These are phyloP conservation scores for Enteromius radiatus DNA, from an alignment of 2,797 vertebrate genomes.

Conservation along the genomic window DNA sequence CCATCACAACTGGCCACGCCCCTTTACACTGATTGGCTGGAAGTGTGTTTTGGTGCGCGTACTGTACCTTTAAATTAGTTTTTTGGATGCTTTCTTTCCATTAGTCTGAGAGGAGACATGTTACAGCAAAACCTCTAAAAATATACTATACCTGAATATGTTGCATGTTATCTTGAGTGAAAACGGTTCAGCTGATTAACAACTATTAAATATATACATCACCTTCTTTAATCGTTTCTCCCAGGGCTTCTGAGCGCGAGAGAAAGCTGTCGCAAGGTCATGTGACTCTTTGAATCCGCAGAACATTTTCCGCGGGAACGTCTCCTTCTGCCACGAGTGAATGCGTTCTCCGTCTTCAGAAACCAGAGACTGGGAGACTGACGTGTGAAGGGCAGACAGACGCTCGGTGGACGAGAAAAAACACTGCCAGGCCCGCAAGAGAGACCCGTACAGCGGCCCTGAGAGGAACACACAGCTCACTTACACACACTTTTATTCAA, in stretches of 20 bases:
- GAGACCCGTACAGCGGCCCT: conserved; percentile 79
- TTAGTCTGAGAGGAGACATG: background rate
- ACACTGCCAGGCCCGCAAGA: conserved; percentile 75
- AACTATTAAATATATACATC: background rate
- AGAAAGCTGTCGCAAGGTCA: conserved; percentile 71
- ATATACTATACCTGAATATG: background rate
- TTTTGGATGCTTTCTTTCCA: background rate
- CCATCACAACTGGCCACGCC: background rate
- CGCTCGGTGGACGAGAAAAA: conserved; percentile 76
- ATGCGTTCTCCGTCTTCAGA: conserved; percentile 71
- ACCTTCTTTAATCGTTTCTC: conserved; percentile 79
- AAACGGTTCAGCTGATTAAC: background rate
- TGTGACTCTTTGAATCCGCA: conserved; percentile 78
- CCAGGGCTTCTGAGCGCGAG: conserved; percentile 80
- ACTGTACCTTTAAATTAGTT: background rate
- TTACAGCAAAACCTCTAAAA: background rate
- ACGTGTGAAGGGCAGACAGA: conserved; percentile 75
- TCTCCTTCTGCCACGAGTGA: conserved; percentile 78
- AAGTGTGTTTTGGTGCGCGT: background rate
- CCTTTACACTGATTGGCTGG: background rate
- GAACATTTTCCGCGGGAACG: conserved; percentile 79
- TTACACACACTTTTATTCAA: background rate
- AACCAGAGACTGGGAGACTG: conserved; percentile 73
- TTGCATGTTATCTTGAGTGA: background rate
- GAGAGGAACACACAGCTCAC: conserved; percentile 46